Evolutionary conservation across 53 echinoderm and acorn worm species (phyloP).

Genomic region (Apostichopus leukothele): DNA sequence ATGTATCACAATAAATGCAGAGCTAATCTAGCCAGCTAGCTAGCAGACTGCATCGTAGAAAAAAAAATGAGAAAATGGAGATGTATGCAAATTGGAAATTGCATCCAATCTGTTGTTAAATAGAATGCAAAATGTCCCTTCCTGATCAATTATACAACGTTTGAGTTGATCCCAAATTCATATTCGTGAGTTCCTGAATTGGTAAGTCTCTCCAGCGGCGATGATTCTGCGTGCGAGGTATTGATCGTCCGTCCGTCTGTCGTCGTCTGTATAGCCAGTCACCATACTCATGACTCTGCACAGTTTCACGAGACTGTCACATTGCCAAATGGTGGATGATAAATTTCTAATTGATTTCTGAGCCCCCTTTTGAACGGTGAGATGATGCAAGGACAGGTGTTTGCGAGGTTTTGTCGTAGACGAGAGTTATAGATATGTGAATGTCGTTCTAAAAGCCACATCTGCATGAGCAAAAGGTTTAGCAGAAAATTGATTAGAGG

Average conservation of each 20-base stretch:
- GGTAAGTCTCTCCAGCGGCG: neutral
- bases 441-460: too few relatives aligned
- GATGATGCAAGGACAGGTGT: slow-evolving; percentile 2
- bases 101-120: neutral
- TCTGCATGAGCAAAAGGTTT: too few relatives aligned
- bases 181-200: slow-evolving; percentile 23
- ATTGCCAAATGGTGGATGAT: slow-evolving; percentile 18
- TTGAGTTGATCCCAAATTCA: slow-evolving; percentile 27
- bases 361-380: slow-evolving; percentile 10
- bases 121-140: slow-evolving; percentile 40
- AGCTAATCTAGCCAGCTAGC: too few relatives aligned
- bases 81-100: slow-evolving; percentile 13
- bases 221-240: slow-evolving; percentile 7
- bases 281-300: neutral
- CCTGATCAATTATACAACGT: slow-evolving; percentile 36
- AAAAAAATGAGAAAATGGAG: neutral
- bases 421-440: neutral
- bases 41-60: neutral
- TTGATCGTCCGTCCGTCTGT: slow-evolving; percentile 10
- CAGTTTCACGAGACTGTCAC: slow-evolving; percentile 6
- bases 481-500: too few relatives aligned
- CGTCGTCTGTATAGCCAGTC: too few relatives aligned
- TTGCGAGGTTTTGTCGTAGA: neutral
- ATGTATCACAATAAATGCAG: neutral
- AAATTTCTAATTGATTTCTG: slow-evolving; percentile 41